Conservation (phyloP, 2,113 vertebrate species). For the Calyptomena viridis region DNA sequence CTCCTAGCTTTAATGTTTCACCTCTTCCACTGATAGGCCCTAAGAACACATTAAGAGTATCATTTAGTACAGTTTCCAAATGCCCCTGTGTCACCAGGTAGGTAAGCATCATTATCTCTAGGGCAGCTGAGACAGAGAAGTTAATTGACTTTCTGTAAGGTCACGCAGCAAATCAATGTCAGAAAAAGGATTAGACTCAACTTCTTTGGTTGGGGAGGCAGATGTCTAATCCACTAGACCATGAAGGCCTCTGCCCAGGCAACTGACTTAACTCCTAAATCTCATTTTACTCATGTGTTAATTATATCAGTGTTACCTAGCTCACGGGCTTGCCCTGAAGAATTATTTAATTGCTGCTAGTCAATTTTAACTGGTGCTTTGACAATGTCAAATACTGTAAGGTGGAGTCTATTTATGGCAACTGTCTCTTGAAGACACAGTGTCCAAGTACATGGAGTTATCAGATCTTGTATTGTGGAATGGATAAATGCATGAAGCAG, state of each 20-base stretch:
- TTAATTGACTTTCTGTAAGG: conserved; percentile 64
- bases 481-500: neutral
- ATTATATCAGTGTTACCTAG: conserved; percentile 41
- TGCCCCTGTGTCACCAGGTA: neutral
- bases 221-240: conserved; percentile 62
- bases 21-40: neutral
- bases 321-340: neutral
- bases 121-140: conserved; percentile 53
- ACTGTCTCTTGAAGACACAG: neutral
- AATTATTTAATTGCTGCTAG: conserved; percentile 39
- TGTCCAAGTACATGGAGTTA: neutral
- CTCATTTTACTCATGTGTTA: conserved; percentile 53
- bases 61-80: neutral
- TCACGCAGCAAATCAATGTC: conserved; percentile 49
- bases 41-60: conserved; percentile 17
- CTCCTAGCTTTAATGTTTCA: conserved; percentile 6
- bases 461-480: neutral
- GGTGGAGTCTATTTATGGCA: neutral
- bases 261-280: conserved; percentile 60
- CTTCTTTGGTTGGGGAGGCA: conserved; percentile 41
- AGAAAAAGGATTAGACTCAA: conserved; percentile 54
- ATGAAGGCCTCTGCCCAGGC: conserved; percentile 34
- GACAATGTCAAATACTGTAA: neutral
- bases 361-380: neutral
- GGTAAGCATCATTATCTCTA: conserved; percentile 50